Evolutionary conservation across 2,113 vertebrate genomes (phyloP).

Genomic region (Pandion haliaetus): DNA sequence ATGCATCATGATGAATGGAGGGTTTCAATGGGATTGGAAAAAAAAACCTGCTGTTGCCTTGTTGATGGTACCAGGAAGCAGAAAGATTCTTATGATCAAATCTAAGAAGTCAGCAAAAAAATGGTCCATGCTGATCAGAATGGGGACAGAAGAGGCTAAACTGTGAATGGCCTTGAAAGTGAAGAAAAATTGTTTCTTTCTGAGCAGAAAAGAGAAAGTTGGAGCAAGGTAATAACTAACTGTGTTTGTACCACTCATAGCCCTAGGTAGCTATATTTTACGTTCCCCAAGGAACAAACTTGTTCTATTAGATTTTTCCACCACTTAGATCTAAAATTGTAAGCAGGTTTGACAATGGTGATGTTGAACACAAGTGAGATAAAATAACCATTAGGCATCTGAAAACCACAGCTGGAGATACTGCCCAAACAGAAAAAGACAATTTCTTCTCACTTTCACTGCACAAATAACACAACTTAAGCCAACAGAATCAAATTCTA

Average conservation of each 20-base stretch:
- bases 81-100: not conserved
- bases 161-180: not conserved
- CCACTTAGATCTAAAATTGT: slow-evolving; percentile 12
- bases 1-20: not conserved
- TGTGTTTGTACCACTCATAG: not conserved
- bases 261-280: slow-evolving; percentile 42
- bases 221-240: slow-evolving; percentile 11
- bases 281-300: not conserved
- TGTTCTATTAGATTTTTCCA: slow-evolving; percentile 21
- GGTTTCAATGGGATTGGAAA: not conserved
- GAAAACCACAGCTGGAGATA: not conserved
- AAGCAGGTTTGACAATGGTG: not conserved
- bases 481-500: slow-evolving; percentile 66
- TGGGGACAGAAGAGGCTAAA: not conserved
- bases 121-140: not conserved
- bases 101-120: not conserved
- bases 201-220: not conserved
- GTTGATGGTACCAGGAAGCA: not conserved
- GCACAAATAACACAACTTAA: slow-evolving; percentile 32
- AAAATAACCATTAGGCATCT: slow-evolving; percentile 30
- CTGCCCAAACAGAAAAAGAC: not conserved
- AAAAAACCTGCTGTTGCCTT: not conserved
- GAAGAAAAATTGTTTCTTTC: not conserved
- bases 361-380: not conserved
- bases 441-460: slow-evolving; percentile 49